Evolutionary conservation across 1,140 invertebrate genomes (phyloP), one percentile per base, ranked within the genome.

Genomic region (Drosophila kurseongensis): DNA sequence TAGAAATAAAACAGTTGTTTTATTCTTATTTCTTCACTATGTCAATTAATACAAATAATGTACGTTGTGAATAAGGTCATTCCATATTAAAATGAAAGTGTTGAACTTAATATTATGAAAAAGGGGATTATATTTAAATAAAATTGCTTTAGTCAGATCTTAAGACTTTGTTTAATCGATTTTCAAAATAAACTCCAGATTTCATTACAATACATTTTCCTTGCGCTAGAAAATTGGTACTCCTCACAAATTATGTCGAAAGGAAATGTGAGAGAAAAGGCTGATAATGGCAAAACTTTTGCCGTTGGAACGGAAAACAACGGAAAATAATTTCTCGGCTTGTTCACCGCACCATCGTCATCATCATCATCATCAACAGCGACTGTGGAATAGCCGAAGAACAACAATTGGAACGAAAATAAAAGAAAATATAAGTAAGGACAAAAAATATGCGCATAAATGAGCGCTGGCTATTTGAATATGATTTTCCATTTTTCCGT

Each of bases 361-460:
- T 71, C 45, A 51, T 18, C 9, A 44, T 60, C 35, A 60, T 55
- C 62, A 61, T 56, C 48, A 67, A 23, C 29, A 35, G 12, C 38
- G 10, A 18, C 13, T 29, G 23, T 23, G 23, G 23, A 23, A 23
- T 23, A 23, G 23, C 23, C 23, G 41, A 13, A 38, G 16, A 60
- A 48, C 51, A 61, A 55, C 65, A 56, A 54, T 42, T 38, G 72
- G 72, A 50, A 50, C 41, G 29, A 60, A 69, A 71, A 75, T 56
- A 55, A 80, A 80, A 63, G 41, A 51, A 81, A 81, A 75, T 71
- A 88, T 62, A 65, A 65, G 57, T 71, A 67, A 63, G 78, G 71
- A 63, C 73, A 54, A 78, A 81, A 80, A 78, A 82, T 86, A 86
- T 86, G 82, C 78, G 82, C 82, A 86, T 88, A 88, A 86, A 86